A percentile compares a stretch with the other conserved stretches of the same genome.
These are phyloP conservation scores for Fragum fragum DNA, from an alignment of 2,888 invertebrate species.

Conservation along the genomic window DNA sequence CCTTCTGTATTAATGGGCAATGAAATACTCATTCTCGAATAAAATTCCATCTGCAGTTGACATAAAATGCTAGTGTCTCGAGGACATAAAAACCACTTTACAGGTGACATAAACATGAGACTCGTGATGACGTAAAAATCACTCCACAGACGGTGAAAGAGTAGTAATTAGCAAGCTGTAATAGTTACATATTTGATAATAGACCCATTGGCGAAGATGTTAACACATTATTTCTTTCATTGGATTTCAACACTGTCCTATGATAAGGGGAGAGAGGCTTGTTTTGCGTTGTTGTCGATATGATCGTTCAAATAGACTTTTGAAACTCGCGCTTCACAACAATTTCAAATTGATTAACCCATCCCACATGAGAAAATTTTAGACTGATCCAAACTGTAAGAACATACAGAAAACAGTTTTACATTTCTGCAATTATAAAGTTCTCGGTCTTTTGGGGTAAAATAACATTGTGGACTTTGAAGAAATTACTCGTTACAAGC, in stretches of 20 bases:
- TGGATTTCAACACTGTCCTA: background rate
- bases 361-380: no score
- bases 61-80: background rate
- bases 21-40: background rate
- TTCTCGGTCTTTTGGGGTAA: no score
- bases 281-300: no score
- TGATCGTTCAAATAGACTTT: no score
- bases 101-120: background rate
- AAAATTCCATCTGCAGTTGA: background rate
- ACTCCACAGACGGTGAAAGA: slow-evolving; percentile 3
- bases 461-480: no score
- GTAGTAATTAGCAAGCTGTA: slow-evolving; percentile 2
- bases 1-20: background rate
- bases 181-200: slow-evolving; percentile 3
- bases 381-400: no score
- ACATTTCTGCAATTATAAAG: no score
- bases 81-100: background rate
- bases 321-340: no score
- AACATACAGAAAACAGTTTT: no score
- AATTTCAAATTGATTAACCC: no score
- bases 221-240: background rate
- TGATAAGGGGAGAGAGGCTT: no score
- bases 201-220: background rate
- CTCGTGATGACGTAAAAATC: background rate
- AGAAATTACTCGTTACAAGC: no score